phyloP scores from a whole-genome alignment of 2,797 vertebrate genomes.

The Columba guinea region DNA sequence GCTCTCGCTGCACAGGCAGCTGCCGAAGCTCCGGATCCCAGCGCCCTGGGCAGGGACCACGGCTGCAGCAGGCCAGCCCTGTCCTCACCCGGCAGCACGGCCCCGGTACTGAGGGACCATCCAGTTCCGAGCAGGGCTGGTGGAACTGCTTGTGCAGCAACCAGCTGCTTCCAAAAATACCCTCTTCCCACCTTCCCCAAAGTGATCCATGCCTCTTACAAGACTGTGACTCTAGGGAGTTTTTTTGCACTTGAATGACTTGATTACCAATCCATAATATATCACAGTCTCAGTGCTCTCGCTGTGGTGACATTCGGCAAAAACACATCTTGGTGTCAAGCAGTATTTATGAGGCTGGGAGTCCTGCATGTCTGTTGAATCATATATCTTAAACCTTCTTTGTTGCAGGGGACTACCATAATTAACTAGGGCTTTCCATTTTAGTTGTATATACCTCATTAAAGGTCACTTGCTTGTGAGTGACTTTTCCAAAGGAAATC shows the following conservation, averaged over 20 bases:
- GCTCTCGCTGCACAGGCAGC: not conserved
- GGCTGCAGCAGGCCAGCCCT: not conserved
- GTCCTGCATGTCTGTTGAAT: not conserved
- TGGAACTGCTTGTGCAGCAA: not conserved
- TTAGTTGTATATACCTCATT: not conserved
- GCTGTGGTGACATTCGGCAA: not conserved
- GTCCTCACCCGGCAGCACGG: not conserved
- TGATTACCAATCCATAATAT: not conserved
- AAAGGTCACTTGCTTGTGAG: conserved; percentile 29
- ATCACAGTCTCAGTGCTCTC: not conserved
- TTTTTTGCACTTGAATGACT: not conserved
- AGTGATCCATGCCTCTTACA: not conserved
- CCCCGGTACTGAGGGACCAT: not conserved
- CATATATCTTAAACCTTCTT: not conserved
- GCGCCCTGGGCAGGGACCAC: not conserved
- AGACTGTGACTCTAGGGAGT: not conserved
- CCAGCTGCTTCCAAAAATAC: not conserved
- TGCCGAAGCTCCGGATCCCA: not conserved
- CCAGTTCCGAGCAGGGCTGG: not conserved
- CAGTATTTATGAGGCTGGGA: not conserved
- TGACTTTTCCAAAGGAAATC: conserved; percentile 10
- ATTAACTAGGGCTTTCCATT: not conserved
- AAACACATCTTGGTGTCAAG: not conserved
- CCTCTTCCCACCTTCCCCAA: not conserved
- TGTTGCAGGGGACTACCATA: not conserved